Percentiles rank a stretch among this genome's conserved stretches.
Conservation (phyloP, 2,797 vertebrate species). For the Anolis apletophallus region DNA sequence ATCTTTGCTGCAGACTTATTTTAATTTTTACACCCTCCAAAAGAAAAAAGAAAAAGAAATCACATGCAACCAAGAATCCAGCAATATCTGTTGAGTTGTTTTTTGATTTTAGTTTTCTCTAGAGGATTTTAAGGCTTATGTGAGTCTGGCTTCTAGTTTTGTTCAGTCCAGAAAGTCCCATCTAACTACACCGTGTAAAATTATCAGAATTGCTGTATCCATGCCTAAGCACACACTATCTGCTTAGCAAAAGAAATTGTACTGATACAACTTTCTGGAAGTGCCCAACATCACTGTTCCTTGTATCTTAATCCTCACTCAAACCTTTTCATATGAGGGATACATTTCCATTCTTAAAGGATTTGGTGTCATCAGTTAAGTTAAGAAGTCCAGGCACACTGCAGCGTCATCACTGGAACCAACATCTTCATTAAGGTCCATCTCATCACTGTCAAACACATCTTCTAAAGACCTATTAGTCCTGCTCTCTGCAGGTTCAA, state of each 20-base stretch:
- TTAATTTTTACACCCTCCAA: constrained; percentile 57
- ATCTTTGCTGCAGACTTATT: constrained; percentile 47
- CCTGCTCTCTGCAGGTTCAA: constrained; percentile 69
- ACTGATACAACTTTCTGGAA: constrained; percentile 34
- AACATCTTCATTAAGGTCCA: constrained; percentile 54
- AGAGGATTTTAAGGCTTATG: constrained; percentile 75
- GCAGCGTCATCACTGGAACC: constrained; percentile 52
- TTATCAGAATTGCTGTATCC: constrained; percentile 48
- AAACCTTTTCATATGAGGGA: constrained; percentile 82
- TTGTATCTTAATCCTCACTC: constrained; percentile 55
- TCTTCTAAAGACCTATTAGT: constrained; percentile 58
- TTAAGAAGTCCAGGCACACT: constrained; percentile 51
- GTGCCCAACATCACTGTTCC: constrained; percentile 53
- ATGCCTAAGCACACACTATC: constrained; percentile 52
- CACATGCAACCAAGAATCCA: constrained; percentile 61
- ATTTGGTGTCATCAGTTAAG: constrained; percentile 31
- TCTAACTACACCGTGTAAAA: constrained; percentile 49
- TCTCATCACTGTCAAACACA: constrained; percentile 59
- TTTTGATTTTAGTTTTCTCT: constrained; percentile 46
- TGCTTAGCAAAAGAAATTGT: constrained; percentile 62
- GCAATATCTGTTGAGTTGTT: constrained; percentile 38
- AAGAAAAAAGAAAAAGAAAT: constrained; percentile 54
- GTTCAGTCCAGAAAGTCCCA: constrained; percentile 65
- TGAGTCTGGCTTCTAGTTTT: constrained; percentile 67
- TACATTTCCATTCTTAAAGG: constrained; percentile 74